Conservation (phyloP, 2,113 vertebrate genomes). For the Nymphicus hollandicus region DNA sequence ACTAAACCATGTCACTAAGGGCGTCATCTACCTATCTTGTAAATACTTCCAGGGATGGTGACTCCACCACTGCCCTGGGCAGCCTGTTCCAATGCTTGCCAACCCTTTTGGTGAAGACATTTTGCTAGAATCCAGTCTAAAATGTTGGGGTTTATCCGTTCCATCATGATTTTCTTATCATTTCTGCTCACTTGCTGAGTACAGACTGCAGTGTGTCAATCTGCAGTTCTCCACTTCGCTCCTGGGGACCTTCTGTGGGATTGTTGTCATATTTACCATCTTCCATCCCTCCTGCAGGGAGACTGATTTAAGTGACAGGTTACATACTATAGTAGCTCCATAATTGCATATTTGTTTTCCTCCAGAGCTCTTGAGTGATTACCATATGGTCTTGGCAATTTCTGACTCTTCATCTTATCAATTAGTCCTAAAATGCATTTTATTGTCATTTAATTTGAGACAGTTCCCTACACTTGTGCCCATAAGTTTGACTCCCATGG, state of each 20-base stretch:
- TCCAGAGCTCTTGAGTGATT: conserved; percentile 57
- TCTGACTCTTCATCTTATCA: conserved; percentile 62
- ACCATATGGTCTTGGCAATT: conserved; percentile 62
- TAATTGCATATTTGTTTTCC: conserved; percentile 65
- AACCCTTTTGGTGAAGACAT: not conserved
- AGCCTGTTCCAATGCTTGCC: not conserved
- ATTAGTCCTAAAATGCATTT: conserved; percentile 58
- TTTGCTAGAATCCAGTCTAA: not conserved
- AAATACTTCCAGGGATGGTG: not conserved
- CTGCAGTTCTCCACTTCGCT: not conserved
- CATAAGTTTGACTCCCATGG: conserved; percentile 18
- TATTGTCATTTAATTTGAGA: conserved; percentile 53
- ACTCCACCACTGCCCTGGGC: not conserved
- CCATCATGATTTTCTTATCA: not conserved
- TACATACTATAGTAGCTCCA: conserved; percentile 38
- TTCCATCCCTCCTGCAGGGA: conserved; percentile 46
- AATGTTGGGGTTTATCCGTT: fast-evolving
- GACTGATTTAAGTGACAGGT: conserved; percentile 55
- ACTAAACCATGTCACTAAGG: not conserved
- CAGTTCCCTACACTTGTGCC: conserved; percentile 40
- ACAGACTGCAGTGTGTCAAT: not conserved
- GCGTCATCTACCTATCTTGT: not conserved
- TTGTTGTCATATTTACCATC: conserved; percentile 30
- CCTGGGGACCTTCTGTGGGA: conserved; percentile 17
- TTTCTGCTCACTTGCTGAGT: not conserved